phyloP scores from a whole-genome alignment of 2,888 invertebrate genomes.

The Dynastes hyllus region DNA sequence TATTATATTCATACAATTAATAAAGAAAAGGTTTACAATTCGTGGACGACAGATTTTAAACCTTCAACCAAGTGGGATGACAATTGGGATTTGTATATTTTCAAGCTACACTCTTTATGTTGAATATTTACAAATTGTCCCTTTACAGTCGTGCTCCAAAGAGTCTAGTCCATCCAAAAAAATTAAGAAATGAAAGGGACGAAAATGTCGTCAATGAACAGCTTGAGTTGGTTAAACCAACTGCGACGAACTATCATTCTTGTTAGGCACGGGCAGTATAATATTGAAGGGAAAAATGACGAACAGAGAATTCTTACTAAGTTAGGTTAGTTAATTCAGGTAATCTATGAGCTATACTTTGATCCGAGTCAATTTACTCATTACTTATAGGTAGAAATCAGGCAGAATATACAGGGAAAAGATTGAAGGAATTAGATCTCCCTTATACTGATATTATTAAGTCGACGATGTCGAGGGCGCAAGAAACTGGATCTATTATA shows the following conservation, averaged over 20 bases:
- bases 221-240: constrained; percentile 76
- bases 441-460: constrained; percentile 87
- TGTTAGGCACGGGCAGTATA: constrained; percentile 96
- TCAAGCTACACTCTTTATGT: neutral
- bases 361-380: constrained; percentile 20
- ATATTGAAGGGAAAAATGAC: constrained; percentile 82
- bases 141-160: constrained; percentile 81
- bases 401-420: constrained; percentile 88
- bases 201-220: constrained; percentile 81
- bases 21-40: constrained; percentile 74
- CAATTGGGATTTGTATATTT: constrained; percentile 90
- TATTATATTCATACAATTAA: constrained; percentile 62
- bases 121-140: constrained; percentile 12
- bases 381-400: constrained; percentile 82
- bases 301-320: constrained; percentile 84
- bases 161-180: constrained; percentile 78
- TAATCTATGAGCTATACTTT: neutral
- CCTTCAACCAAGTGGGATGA: constrained; percentile 85
- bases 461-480: constrained; percentile 95
- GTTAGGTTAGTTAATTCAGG: constrained; percentile 75
- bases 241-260: constrained; percentile 83
- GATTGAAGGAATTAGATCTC: constrained; percentile 84
- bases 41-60: constrained; percentile 81
- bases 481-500: constrained; percentile 92
- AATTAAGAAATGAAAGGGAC: constrained; percentile 72